These are phyloP conservation scores for Plutomurus gul DNA, from an alignment of 1,140 invertebrate species.

Conservation along the genomic window DNA sequence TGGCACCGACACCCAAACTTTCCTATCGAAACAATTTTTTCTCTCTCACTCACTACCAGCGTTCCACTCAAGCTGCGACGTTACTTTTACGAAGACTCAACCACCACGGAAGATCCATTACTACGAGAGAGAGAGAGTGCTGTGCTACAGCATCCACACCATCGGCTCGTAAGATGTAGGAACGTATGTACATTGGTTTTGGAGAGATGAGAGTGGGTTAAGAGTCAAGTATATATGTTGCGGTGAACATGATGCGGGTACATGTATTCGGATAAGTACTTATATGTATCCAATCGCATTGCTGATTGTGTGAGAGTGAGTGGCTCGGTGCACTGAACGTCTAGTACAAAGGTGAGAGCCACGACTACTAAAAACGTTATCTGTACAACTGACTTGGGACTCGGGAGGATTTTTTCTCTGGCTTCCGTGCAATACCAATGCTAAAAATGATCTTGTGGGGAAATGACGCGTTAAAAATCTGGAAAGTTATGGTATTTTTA, in stretches of 20 bases:
- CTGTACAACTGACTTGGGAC: constrained; percentile 6
- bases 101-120: no score
- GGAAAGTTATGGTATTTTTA: constrained; percentile 49
- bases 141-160: no score
- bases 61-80: neutral
- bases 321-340: neutral
- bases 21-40: constrained; percentile 1
- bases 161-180: no score
- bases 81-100: neutral
- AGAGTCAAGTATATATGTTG: no score
- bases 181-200: no score
- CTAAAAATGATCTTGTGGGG: constrained; percentile 51
- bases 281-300: neutral
- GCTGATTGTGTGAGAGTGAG: neutral
- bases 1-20: constrained; percentile 42
- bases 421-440: constrained; percentile 18
- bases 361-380: no score
- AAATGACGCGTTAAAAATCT: constrained; percentile 53
- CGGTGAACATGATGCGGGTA: neutral
- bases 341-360: no score
- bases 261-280: neutral
- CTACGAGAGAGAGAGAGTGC: no score
- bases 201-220: no score
- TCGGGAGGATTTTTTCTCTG: neutral
- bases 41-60: neutral